These are phyloP conservation scores for Andrena camellia DNA, from an alignment of 2,888 invertebrate genomes.

Conservation along the genomic window DNA sequence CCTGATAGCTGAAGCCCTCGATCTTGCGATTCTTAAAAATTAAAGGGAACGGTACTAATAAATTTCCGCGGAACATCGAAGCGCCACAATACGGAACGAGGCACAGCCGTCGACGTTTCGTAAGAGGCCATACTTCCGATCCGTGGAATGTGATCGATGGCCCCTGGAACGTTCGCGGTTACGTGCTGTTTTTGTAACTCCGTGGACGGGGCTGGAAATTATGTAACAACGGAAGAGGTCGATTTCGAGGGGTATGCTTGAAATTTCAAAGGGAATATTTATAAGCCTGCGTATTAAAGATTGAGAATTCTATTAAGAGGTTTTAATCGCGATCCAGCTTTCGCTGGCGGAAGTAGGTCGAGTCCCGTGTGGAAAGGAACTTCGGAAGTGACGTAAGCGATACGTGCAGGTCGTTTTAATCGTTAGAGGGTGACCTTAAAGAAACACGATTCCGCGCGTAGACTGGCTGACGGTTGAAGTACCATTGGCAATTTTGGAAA, in stretches of 20 bases:
- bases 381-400: conserved; percentile 32
- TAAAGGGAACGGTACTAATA: background rate
- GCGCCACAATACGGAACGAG: background rate
- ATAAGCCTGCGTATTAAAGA: too few species aligned
- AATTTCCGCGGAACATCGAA: conserved; percentile 1
- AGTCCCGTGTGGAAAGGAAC: background rate
- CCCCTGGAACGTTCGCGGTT: background rate
- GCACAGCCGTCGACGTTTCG: conserved; percentile 29
- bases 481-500: background rate
- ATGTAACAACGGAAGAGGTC: background rate
- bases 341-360: background rate
- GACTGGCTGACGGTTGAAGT: background rate
- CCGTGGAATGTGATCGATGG: background rate
- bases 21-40: background rate
- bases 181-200: background rate
- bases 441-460: conserved; percentile 21
- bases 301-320: too few species aligned
- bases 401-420: conserved; percentile 22
- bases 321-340: background rate
- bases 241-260: background rate
- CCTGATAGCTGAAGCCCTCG: background rate
- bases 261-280: too few species aligned
- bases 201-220: background rate
- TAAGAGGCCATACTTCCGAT: conserved; percentile 6
- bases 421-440: conserved; percentile 36